phyloP scores from a whole-genome alignment of 2,888 invertebrate species.

The Leptarthrus brevirostris region DNA sequence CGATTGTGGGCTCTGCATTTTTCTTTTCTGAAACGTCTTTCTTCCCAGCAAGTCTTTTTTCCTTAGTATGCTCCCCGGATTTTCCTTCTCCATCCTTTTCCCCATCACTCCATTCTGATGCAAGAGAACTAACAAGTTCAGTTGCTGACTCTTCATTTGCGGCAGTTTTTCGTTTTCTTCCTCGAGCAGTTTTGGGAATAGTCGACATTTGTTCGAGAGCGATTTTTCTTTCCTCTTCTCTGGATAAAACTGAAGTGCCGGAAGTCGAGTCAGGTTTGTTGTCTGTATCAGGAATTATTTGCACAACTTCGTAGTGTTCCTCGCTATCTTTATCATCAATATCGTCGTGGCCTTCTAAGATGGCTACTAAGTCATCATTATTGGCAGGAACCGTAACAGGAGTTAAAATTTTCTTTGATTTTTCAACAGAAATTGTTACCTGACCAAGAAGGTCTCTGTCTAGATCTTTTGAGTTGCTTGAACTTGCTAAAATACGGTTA shows the following conservation, averaged over 20 bases:
- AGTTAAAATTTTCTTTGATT: conserved; percentile 13
- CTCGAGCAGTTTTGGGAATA: background rate
- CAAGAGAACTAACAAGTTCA: conserved; percentile 61
- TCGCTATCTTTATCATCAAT: conserved; percentile 67
- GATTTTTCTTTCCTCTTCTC: conserved; percentile 62
- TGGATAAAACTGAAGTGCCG: conserved; percentile 55
- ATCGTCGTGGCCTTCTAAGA: conserved; percentile 71
- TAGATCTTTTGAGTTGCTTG: background rate
- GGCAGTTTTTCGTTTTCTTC: conserved; percentile 51
- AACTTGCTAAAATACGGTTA: conserved; percentile 14
- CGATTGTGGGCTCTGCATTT: background rate
- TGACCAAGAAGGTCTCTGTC: background rate
- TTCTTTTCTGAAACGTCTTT: conserved; percentile 19
- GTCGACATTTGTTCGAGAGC: conserved; percentile 61
- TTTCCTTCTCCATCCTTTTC: conserved; percentile 56
- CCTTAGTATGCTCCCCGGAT: background rate
- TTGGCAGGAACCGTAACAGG: conserved; percentile 55
- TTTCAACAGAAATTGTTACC: conserved; percentile 1
- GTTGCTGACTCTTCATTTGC: conserved; percentile 58
- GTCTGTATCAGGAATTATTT: conserved; percentile 60
- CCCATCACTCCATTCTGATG: conserved; percentile 66
- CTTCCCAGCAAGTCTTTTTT: background rate
- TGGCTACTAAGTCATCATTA: conserved; percentile 67
- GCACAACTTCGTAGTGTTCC: conserved; percentile 64
- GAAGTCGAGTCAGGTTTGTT: conserved; percentile 54